Base-by-base conservation (phyloP, 2,113 vertebrate species). In the Trochalopteron elliotii region DNA sequence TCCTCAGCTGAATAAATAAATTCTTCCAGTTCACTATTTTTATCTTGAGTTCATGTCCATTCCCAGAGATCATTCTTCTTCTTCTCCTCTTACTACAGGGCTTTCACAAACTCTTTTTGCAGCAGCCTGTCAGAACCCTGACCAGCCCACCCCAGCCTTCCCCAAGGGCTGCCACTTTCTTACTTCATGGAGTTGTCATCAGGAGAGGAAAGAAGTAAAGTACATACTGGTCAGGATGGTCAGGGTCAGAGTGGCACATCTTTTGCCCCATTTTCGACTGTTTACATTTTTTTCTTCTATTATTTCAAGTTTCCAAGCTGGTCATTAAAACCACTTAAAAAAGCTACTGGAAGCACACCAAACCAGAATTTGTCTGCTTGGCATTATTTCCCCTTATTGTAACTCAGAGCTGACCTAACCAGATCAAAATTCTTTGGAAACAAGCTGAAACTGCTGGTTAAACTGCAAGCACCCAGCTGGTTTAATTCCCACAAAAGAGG, bases 1-100 rank as follows among this genome's bases (percentile, higher is more conserved):
- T 65, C 71, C 95, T 95, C 94, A 96, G 92, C 95, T 96, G 88
- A 95, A 90, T 59, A 94, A 96, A 96, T 94, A 95, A 23, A 78
- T 91, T 44, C 79, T 86, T 95, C 52, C 59, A 39, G 63, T 17
- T 77, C 60, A 24, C 86, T 94, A 89, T 93, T 94, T 95, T 93
- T 96, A 86, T 83, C 92, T 61, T 27, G 45, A 15, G 40, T 50
- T 63, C 1, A 0, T 15, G 49, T 85, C 65, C 83, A 90, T 86
- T 94, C 88, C 92, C 92, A 93, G 83, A 86, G 67, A 83, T 47
- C 63, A 35, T 72, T 72, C 44, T 24, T 53, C 45, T 11, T 68
- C 49, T 50, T 45, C 56, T 67, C 33, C 56, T 67, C 33, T 61
- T 60, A n/a, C 61, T 88, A 27, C 24, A 61, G 8, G 33, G n/a